Percentiles rank a stretch among this genome's conserved stretches.
Evolutionary conservation across 2,888 invertebrate species (phyloP).

Genomic region (Dilophus febrilis): DNA sequence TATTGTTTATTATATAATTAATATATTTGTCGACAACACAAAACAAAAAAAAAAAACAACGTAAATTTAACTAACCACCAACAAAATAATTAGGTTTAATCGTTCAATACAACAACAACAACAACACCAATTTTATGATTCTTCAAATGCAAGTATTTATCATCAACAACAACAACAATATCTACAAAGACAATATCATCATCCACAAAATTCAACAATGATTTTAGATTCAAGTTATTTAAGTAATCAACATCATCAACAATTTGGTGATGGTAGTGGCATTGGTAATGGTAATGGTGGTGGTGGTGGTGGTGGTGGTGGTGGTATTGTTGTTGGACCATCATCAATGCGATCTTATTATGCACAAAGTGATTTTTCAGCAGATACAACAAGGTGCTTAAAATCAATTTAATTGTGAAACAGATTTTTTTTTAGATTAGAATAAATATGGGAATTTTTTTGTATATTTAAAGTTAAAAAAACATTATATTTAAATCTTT

Average conservation of each 20-base stretch:
- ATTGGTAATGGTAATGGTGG: conserved; percentile 7
- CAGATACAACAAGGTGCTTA: conserved; percentile 22
- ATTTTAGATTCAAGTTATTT: conserved; percentile 2
- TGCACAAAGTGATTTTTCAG: conserved; percentile 22
- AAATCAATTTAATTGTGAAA: too few species aligned
- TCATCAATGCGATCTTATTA: conserved; percentile 12
- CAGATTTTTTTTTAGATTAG: too few species aligned
- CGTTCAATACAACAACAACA: background rate
- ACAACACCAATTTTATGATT: conserved; percentile 7
- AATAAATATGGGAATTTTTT: too few species aligned
- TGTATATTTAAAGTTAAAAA: too few species aligned
- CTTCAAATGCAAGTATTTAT: conserved; percentile 28
- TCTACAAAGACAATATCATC: conserved; percentile 18
- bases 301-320: too few species aligned
- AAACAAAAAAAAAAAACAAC: too few species aligned
- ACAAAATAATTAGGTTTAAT: conserved; percentile 1
- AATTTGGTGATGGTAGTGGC: conserved; percentile 7
- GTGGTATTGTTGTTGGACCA: too few species aligned
- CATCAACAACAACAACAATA: conserved; percentile 9
- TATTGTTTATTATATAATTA: too few species aligned
- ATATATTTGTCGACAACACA: too few species aligned
- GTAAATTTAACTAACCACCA: too few species aligned
- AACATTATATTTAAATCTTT: too few species aligned
- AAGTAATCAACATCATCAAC: conserved; percentile 11
- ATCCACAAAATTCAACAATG: conserved; percentile 11